Conservation (phyloP, 2,888 invertebrate species). For the Microdon myrmicae region DNA sequence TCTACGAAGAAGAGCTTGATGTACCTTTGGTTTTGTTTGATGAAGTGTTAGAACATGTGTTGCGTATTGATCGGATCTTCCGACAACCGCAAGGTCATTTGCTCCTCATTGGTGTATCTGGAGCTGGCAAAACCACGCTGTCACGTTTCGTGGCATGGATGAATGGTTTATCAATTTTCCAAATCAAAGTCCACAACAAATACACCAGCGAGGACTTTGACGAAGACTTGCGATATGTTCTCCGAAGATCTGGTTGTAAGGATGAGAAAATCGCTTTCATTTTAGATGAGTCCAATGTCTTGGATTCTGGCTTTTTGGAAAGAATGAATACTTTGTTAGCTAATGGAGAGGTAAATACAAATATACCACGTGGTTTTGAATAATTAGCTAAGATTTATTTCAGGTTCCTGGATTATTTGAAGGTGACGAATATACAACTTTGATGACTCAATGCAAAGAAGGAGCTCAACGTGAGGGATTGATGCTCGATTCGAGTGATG, state of each 20-base stretch:
- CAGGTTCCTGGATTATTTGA: slow-evolving; percentile 90
- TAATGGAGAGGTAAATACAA: slow-evolving; percentile 82
- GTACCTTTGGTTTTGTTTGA: slow-evolving; percentile 98
- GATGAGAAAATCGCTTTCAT: slow-evolving; percentile 99
- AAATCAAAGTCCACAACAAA: slow-evolving; percentile 99
- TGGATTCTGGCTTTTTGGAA: slow-evolving; percentile 98
- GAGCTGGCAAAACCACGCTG: slow-evolving; percentile 98
- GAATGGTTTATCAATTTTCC: slow-evolving; percentile 99
- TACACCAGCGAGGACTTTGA: slow-evolving; percentile 99
- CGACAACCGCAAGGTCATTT: slow-evolving; percentile 98
- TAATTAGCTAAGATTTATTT: slow-evolving; percentile 4
- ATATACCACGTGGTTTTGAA: slow-evolving; percentile 36
- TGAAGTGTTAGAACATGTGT: slow-evolving; percentile 98
- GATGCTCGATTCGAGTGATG: slow-evolving; percentile 98
- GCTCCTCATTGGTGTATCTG: slow-evolving; percentile 96
- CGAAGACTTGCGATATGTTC: slow-evolving; percentile 92
- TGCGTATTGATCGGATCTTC: slow-evolving; percentile 99
- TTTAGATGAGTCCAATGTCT: slow-evolving; percentile 97
- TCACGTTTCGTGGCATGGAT: slow-evolving; percentile 99
- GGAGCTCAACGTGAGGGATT: slow-evolving; percentile 97
- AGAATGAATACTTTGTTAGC: slow-evolving; percentile 98
- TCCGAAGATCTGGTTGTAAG: slow-evolving; percentile 88
- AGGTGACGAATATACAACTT: slow-evolving; percentile 97
- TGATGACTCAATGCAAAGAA: slow-evolving; percentile 99
- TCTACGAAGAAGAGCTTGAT: slow-evolving; percentile 99